Conservation (phyloP, 2,113 vertebrate genomes). For the Scopus umbretta region DNA sequence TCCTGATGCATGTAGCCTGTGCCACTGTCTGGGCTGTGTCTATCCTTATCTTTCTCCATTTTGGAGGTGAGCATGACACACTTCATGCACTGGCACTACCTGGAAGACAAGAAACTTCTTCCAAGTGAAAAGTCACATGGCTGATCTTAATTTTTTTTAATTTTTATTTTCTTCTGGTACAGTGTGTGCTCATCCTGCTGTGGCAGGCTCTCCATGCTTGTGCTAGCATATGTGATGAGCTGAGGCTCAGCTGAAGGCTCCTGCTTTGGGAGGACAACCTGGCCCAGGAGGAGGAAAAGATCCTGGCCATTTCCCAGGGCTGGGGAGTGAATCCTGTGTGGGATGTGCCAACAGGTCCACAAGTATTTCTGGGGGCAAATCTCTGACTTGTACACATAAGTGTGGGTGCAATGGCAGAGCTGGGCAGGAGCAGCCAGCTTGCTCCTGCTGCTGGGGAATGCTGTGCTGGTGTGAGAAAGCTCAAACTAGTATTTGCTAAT, state of each 20-base stretch:
- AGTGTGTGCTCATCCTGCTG: background rate
- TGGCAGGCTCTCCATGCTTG: background rate
- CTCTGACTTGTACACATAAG: no score
- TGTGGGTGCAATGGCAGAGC: background rate
- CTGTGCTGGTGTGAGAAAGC: background rate
- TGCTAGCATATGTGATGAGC: background rate
- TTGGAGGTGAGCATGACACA: background rate
- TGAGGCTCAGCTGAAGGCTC: background rate
- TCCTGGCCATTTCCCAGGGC: background rate
- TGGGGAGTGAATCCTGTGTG: background rate
- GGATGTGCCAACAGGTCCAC: background rate
- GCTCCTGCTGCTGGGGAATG: background rate
- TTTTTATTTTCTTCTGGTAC: background rate
- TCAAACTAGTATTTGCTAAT: background rate
- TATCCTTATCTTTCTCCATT: background rate
- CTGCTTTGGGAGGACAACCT: background rate
- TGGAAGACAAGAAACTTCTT: background rate
- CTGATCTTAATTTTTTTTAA: no score
- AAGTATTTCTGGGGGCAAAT: background rate
- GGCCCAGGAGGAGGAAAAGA: background rate
- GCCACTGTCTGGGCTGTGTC: background rate
- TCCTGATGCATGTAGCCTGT: background rate
- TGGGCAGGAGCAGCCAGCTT: background rate
- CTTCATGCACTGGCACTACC: no score
- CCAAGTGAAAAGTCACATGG: background rate